Evolutionary conservation across 2,888 invertebrate species (phyloP).

Genomic region (Aleiodes leptofemur): DNA sequence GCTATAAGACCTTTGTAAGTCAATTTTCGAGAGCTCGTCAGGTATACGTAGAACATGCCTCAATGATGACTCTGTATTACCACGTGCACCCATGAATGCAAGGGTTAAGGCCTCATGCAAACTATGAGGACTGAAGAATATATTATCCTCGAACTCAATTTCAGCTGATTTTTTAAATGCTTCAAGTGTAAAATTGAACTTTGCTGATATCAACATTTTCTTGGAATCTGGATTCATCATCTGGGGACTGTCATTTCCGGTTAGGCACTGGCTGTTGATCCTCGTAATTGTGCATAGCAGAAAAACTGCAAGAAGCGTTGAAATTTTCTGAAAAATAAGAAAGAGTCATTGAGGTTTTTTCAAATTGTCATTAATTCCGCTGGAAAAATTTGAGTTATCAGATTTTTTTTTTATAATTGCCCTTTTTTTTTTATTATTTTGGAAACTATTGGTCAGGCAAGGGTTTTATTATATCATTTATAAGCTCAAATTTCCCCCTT

Average conservation of each 20-base stretch:
- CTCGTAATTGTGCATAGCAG: slow-evolving; percentile 48
- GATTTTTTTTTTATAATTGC: background rate
- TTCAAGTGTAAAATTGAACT: slow-evolving; percentile 83
- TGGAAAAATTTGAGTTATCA: background rate
- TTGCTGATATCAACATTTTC: slow-evolving; percentile 78
- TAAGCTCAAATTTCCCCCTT: no score
- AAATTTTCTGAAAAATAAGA: slow-evolving; percentile 2
- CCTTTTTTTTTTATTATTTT: no score
- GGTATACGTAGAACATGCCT: slow-evolving; percentile 81
- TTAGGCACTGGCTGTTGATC: slow-evolving; percentile 75
- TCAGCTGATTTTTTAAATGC: slow-evolving; percentile 82
- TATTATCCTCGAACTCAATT: slow-evolving; percentile 82
- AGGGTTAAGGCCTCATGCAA: slow-evolving; percentile 87
- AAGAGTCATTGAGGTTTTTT: background rate
- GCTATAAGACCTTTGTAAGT: slow-evolving; percentile 84
- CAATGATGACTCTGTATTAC: slow-evolving; percentile 82
- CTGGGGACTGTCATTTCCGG: slow-evolving; percentile 73
- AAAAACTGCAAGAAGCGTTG: slow-evolving; percentile 38
- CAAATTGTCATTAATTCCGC: background rate
- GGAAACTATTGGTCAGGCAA: no score
- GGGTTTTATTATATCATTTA: no score
- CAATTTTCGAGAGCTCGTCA: slow-evolving; percentile 81
- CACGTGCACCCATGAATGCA: slow-evolving; percentile 86
- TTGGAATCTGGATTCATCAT: slow-evolving; percentile 66
- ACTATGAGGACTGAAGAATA: slow-evolving; percentile 93